Percentiles rank a stretch among this genome's conserved stretches.
Conservation (phyloP, 2,113 vertebrate genomes). For the Rhadina sibilatrix region DNA sequence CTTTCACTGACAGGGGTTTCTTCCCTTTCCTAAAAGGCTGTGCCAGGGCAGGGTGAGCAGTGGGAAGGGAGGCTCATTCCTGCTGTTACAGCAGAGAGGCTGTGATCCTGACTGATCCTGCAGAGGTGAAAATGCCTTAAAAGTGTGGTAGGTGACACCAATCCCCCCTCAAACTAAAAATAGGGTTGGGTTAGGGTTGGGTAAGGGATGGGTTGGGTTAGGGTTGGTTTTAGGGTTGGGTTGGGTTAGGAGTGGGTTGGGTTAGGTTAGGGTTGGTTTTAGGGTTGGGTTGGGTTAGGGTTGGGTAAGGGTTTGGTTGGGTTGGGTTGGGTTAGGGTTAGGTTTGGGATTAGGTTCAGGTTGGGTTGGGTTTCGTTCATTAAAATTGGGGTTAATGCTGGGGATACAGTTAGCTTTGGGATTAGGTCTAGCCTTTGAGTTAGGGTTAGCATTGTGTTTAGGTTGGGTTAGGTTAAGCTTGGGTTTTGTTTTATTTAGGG, state of each 20-base stretch:
- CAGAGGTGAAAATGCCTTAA: background rate
- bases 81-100: background rate
- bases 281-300: too few relatives aligned
- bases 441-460: too few relatives aligned
- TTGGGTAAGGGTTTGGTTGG: background rate
- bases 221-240: too few relatives aligned
- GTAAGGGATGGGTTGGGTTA: background rate
- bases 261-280: background rate
- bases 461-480: background rate
- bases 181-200: background rate
- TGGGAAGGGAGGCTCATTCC: background rate
- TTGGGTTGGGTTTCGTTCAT: too few relatives aligned
- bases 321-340: background rate
- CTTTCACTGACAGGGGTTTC: background rate
- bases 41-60: background rate
- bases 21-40: background rate
- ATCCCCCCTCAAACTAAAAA: background rate
- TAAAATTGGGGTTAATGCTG: too few relatives aligned
- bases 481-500: background rate
- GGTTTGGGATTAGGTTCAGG: background rate
- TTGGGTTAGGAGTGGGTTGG: too few relatives aligned
- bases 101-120: background rate
- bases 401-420: too few relatives aligned
- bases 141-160: background rate
- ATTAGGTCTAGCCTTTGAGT: background rate